Percentiles rank a stretch among this genome's conserved stretches.
Evolutionary conservation across 2,113 vertebrate genomes (phyloP).

Genomic region (Clarias magur): DNA sequence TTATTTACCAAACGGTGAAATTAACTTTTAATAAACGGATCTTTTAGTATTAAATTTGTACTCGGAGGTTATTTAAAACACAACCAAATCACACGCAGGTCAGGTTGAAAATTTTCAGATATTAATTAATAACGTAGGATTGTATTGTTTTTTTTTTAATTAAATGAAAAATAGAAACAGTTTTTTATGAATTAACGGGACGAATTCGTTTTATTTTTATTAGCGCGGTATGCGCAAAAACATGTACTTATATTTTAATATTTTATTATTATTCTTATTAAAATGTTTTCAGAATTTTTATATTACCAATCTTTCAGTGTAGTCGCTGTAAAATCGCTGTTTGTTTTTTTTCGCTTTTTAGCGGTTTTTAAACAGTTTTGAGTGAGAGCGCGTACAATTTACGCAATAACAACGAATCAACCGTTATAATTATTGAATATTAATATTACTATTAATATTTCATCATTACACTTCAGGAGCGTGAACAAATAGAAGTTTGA

Average conservation of each 20-base stretch:
- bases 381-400: background rate
- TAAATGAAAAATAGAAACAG: background rate
- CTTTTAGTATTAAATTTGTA: background rate
- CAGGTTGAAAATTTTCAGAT: background rate
- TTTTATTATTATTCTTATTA: background rate
- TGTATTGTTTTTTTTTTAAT: too few species aligned
- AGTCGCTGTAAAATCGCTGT: background rate
- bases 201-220: background rate
- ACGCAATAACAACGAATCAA: background rate
- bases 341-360: background rate
- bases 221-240: too few species aligned
- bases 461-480: background rate
- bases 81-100: background rate
- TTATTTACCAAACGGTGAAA: background rate
- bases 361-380: background rate
- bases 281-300: background rate
- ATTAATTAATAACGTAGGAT: background rate
- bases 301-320: background rate
- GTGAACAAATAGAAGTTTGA: too few species aligned
- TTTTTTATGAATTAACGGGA: background rate
- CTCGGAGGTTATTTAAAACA: background rate
- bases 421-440: background rate
- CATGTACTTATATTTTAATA: background rate
- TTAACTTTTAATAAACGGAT: background rate
- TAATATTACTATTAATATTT: background rate